Conservation (phyloP, 2,113 vertebrate species). For the Casuarius casuarius region DNA sequence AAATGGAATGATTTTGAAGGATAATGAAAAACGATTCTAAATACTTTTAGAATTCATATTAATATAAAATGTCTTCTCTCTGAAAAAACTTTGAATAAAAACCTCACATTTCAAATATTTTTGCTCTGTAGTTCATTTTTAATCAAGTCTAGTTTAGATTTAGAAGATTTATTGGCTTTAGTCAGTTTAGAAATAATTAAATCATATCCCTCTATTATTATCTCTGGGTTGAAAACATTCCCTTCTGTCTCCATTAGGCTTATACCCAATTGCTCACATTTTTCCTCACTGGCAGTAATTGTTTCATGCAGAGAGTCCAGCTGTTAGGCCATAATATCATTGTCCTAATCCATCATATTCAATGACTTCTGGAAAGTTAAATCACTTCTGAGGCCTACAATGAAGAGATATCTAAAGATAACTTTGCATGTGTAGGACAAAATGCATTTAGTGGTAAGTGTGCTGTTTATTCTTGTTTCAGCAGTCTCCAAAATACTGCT, state of each 20-base stretch:
- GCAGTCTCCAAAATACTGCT: neutral
- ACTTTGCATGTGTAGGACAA: neutral
- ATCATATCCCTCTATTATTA: slow-evolving; percentile 40
- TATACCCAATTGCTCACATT: slow-evolving; percentile 49
- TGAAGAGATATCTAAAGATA: neutral
- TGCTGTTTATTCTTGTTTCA: neutral
- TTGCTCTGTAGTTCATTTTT: neutral
- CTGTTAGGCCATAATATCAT: slow-evolving; percentile 33
- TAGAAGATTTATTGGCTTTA: slow-evolving; percentile 50
- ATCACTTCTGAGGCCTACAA: slow-evolving; percentile 17
- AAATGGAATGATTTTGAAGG: neutral
- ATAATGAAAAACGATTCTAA: neutral
- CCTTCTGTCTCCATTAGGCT: slow-evolving; percentile 58
- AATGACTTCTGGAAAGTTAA: slow-evolving; percentile 34
- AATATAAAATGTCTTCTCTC: neutral
- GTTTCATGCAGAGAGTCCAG: slow-evolving; percentile 56
- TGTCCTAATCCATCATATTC: slow-evolving; percentile 28
- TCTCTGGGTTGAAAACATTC: slow-evolving; percentile 14
- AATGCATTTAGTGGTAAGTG: neutral
- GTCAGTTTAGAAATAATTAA: slow-evolving; percentile 63
- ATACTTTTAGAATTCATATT: neutral
- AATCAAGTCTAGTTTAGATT: slow-evolving; percentile 50
- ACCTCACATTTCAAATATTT: neutral
- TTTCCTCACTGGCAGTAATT: slow-evolving; percentile 61
- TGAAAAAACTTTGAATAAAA: slow-evolving; percentile 11